A percentile compares a stretch with the other conserved stretches of the same genome.
phyloP scores from a whole-genome alignment of 92 coral and sea anemone species.

The Palythoa grandiflora region DNA sequence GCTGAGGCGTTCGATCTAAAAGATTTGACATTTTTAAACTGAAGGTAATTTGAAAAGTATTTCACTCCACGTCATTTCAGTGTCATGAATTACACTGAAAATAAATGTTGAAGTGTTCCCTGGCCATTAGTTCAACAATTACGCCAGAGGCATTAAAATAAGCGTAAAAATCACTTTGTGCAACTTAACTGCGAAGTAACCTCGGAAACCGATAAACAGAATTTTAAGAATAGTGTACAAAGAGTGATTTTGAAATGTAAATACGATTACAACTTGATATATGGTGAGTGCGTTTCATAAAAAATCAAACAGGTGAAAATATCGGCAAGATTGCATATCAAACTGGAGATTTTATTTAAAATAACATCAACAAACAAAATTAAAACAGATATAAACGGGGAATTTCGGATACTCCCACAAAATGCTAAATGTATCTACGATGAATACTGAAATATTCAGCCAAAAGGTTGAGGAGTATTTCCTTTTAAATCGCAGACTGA shows the following conservation, averaged over 20 bases:
- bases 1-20: background rate
- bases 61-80: background rate
- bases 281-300: background rate
- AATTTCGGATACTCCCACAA: background rate
- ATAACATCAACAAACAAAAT: background rate
- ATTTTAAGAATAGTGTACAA: background rate
- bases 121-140: background rate
- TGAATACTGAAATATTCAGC: background rate
- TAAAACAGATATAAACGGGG: background rate
- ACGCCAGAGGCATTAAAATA: background rate
- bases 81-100: background rate
- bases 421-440: background rate
- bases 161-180: background rate
- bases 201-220: background rate
- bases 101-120: background rate
- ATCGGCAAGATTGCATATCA: background rate
- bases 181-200: background rate
- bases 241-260: background rate
- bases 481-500: background rate
- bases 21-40: too few species aligned
- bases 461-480: background rate
- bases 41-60: background rate
- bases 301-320: slow-evolving; percentile 21
- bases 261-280: background rate
- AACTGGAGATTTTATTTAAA: background rate